Percentiles rank a stretch among this genome's conserved stretches.
phyloP scores from a whole-genome alignment of 2,113 vertebrate genomes.

The Cyanoramphus novaezelandiae region DNA sequence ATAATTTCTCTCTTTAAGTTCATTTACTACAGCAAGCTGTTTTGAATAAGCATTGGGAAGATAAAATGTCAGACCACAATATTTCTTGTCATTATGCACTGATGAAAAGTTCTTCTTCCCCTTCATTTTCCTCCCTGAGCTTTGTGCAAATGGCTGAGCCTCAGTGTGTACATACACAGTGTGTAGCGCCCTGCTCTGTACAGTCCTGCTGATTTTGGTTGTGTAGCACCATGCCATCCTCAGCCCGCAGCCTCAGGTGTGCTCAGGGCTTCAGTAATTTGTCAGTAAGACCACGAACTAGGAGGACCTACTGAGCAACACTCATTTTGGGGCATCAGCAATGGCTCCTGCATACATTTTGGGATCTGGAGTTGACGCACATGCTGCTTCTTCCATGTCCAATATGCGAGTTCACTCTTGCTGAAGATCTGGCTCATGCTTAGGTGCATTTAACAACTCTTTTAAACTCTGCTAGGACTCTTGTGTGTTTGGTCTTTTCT shows the following conservation, averaged over 20 bases:
- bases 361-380: neutral
- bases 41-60: neutral
- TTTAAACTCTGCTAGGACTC: neutral
- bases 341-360: neutral
- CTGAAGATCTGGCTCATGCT: neutral
- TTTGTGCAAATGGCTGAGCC: neutral
- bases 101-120: neutral
- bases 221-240: neutral
- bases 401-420: neutral
- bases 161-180: fast-evolving
- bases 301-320: neutral
- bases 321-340: neutral
- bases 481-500: neutral
- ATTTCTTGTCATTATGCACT: neutral
- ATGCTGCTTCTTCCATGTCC: neutral
- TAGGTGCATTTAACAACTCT: neutral
- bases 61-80: neutral
- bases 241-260: neutral
- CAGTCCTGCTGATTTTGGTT: neutral
- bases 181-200: neutral
- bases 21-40: neutral
- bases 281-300: neutral
- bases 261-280: neutral
- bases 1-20: neutral
- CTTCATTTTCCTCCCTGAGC: neutral